Percentiles rank a stretch among this genome's conserved stretches.
These are phyloP conservation scores for Narcine bancroftii DNA, from an alignment of 2,113 vertebrate genomes.

Conservation along the genomic window DNA sequence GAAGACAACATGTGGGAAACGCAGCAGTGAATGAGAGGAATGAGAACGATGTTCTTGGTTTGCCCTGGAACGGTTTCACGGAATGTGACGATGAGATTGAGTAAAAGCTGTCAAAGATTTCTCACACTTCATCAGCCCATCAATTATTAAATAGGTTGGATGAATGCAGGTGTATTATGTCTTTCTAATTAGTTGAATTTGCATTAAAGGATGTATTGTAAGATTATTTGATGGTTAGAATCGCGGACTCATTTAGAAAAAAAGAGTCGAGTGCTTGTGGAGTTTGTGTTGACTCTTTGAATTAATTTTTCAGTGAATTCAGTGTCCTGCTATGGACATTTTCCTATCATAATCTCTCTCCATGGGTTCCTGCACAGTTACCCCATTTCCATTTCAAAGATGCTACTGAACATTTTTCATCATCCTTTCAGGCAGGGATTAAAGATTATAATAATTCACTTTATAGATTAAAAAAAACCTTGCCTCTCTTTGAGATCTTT, in stretches of 20 bases:
- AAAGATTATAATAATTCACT: background rate
- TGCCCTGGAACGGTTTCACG: background rate
- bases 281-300: background rate
- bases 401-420: background rate
- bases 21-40: background rate
- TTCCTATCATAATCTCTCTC: too few relatives aligned
- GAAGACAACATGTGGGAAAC: background rate
- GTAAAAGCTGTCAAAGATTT: background rate
- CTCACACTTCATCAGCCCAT: background rate
- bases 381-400: background rate
- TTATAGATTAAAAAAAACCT: background rate
- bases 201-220: background rate
- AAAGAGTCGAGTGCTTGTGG: too few relatives aligned
- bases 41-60: background rate
- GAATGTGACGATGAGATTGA: background rate
- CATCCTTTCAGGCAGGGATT: background rate
- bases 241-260: background rate
- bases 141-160: background rate
- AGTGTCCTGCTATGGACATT: background rate
- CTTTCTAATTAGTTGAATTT: background rate
- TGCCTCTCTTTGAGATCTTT: background rate
- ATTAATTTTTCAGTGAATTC: background rate
- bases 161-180: background rate
- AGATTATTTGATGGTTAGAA: background rate
- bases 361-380: background rate